phyloP scores from a whole-genome alignment of 2,888 invertebrate species.

The Andrena flavipes region DNA sequence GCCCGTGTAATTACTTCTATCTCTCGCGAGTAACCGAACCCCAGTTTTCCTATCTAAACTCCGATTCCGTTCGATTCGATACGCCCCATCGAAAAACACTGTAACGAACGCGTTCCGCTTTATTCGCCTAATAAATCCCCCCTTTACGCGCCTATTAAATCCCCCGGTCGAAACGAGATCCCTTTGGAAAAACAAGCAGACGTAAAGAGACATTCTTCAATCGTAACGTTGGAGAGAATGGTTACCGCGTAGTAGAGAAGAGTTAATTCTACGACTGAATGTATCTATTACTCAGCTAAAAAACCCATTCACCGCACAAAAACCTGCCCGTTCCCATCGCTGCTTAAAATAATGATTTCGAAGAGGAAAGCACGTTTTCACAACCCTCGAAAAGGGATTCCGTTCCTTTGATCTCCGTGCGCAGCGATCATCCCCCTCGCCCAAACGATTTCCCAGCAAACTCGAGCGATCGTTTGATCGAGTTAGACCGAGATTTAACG shows the following conservation, averaged over 20 bases:
- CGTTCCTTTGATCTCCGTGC: slow-evolving; percentile 29
- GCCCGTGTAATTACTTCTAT: slow-evolving; percentile 63
- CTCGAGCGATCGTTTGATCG: slow-evolving; percentile 45
- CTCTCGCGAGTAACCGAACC: slow-evolving; percentile 49
- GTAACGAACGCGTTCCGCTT: slow-evolving; percentile 10
- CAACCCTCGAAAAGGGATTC: background rate
- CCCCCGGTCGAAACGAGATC: background rate
- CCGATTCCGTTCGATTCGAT: slow-evolving; percentile 12
- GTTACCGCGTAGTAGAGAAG: too few relatives aligned
- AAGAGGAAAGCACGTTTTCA: background rate
- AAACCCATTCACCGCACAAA: background rate
- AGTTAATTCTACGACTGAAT: too few relatives aligned
- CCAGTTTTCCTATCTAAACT: slow-evolving; percentile 37
- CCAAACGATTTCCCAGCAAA: background rate
- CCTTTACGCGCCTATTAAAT: background rate
- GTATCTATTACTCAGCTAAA: too few relatives aligned
- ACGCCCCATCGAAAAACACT: slow-evolving; percentile 6
- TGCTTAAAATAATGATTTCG: background rate
- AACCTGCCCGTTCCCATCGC: background rate
- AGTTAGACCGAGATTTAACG: slow-evolving; percentile 56
- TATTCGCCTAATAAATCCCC: slow-evolving; percentile 3
- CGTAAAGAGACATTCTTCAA: background rate
- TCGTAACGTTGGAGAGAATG: background rate
- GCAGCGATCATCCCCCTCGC: background rate
- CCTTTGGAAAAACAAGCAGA: background rate